A percentile compares a stretch with the other conserved stretches of the same genome.
Evolutionary conservation across 2,113 vertebrate species (phyloP).

Genomic region (Pseudonaja textilis): DNA sequence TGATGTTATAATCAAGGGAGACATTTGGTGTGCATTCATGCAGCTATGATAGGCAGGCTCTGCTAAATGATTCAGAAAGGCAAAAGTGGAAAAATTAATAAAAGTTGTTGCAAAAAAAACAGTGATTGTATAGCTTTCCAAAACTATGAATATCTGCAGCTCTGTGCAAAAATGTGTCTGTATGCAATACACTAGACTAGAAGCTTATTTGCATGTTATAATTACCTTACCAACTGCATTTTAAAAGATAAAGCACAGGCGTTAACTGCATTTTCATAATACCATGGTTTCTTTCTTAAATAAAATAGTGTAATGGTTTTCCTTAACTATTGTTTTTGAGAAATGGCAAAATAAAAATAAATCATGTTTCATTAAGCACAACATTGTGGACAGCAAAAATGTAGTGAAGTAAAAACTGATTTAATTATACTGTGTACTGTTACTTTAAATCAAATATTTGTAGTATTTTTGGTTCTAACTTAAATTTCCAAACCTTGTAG

Average conservation of each 20-base stretch:
- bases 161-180: conserved; percentile 39
- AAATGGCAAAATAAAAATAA: conserved; percentile 39
- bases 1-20: background rate
- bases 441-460: conserved; percentile 33
- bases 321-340: conserved; percentile 35
- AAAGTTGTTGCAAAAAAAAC: background rate
- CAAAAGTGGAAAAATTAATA: background rate
- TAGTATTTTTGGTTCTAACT: conserved; percentile 9
- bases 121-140: background rate
- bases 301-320: conserved; percentile 58
- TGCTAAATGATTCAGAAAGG: background rate
- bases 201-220: conserved; percentile 71
- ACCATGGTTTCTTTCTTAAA: conserved; percentile 57
- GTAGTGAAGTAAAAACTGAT: conserved; percentile 43
- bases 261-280: conserved; percentile 61
- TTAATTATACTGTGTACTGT: conserved; percentile 36
- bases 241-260: conserved; percentile 63
- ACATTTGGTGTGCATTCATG: background rate
- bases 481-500: background rate
- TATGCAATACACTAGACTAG: conserved; percentile 38
- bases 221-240: conserved; percentile 68
- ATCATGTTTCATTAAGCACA: conserved; percentile 59
- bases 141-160: conserved; percentile 24
- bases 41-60: background rate
- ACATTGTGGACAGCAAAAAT: conserved; percentile 51